Evolutionary conservation across 2,797 vertebrate species (phyloP).

Genomic region (Paramormyrops hopkinsi): DNA sequence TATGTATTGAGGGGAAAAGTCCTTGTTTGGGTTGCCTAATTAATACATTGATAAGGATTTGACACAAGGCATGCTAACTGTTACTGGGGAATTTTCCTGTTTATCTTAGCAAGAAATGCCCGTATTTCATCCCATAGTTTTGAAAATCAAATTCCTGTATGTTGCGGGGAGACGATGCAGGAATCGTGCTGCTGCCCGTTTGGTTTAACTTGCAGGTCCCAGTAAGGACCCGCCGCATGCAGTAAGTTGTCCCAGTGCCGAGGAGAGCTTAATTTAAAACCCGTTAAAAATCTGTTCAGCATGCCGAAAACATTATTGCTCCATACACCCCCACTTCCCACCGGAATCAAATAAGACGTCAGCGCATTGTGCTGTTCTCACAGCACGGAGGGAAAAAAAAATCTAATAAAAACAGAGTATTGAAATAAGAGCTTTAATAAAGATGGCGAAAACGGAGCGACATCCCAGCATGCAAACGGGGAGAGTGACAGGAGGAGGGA

Average conservation of each 20-base stretch:
- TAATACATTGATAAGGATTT: not conserved
- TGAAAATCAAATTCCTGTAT: constrained; percentile 26
- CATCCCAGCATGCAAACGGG: constrained; percentile 38
- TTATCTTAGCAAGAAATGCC: not conserved
- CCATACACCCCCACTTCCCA: constrained; percentile 27
- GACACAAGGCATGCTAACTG: not conserved
- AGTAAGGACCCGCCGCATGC: constrained; percentile 49
- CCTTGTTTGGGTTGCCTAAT: not conserved
- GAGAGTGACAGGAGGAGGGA: constrained; percentile 30
- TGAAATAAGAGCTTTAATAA: constrained; percentile 57
- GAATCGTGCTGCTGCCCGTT: constrained; percentile 53
- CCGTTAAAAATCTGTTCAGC: constrained; percentile 63
- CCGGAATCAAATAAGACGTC: constrained; percentile 62
- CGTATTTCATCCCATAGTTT: constrained; percentile 22
- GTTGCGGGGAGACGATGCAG: constrained; percentile 40
- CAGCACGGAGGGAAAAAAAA: constrained; percentile 37
- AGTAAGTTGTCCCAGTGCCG: constrained; percentile 53
- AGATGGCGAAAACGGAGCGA: constrained; percentile 43
- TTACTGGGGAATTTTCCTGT: not conserved
- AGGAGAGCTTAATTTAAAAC: constrained; percentile 62
- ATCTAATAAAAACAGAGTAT: constrained; percentile 50
- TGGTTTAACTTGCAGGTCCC: constrained; percentile 51
- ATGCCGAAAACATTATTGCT: constrained; percentile 60
- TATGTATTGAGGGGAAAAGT: not conserved
- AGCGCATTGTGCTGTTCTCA: constrained; percentile 52